Percentiles rank a stretch among this genome's conserved stretches.
Conservation (phyloP, 2,797 vertebrate species). For the Chaetophractus vellerosus region DNA sequence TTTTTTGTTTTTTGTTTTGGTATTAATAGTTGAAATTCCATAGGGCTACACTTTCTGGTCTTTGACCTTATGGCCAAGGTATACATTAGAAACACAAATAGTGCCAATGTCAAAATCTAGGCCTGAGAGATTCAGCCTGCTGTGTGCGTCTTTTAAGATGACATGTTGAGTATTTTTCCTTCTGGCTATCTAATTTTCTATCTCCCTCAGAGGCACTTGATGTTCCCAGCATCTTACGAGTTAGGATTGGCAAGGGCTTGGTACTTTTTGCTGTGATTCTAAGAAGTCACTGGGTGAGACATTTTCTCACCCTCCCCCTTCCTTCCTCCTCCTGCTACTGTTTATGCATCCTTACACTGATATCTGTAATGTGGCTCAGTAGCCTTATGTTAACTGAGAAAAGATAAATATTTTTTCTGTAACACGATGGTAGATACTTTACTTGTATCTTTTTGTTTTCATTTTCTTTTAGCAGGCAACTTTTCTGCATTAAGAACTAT, state of each 20-base stretch:
- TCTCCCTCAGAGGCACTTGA: neutral
- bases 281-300: neutral
- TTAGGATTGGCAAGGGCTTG: neutral
- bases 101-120: slow-evolving; percentile 68
- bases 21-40: slow-evolving; percentile 60
- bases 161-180: slow-evolving; percentile 53
- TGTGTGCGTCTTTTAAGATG: slow-evolving; percentile 25
- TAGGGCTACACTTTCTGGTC: neutral
- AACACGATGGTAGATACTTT: neutral
- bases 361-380: neutral
- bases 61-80: slow-evolving; percentile 40
- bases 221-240: neutral
- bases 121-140: slow-evolving; percentile 33
- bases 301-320: neutral
- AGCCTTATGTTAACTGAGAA: neutral
- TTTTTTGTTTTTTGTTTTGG: neutral
- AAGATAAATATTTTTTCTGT: slow-evolving; percentile 11
- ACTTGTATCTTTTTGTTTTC: slow-evolving; percentile 49
- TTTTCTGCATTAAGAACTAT: slow-evolving; percentile 43
- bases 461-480: slow-evolving; percentile 54
- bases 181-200: neutral
- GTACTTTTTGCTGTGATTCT: neutral
- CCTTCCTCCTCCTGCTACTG: neutral
- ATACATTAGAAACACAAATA: slow-evolving; percentile 53
- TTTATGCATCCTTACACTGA: neutral